Percentiles rank a stretch among this genome's conserved stretches.
phyloP scores from a whole-genome alignment of 2,113 vertebrate genomes.

The Myxocyprinus asiaticus region DNA sequence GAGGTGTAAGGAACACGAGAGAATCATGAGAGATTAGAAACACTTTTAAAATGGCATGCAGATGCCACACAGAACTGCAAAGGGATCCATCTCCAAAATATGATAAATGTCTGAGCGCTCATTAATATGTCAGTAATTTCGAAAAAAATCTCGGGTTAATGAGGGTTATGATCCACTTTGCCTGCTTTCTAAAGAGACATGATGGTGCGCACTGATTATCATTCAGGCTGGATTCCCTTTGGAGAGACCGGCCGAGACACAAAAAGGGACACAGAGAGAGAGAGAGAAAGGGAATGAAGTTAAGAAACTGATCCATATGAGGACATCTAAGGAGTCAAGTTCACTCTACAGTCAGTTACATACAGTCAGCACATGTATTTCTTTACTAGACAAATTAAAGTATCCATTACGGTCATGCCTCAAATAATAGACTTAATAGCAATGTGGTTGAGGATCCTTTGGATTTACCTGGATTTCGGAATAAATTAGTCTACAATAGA shows the following conservation, averaged over 20 bases:
- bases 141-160: constrained; percentile 36
- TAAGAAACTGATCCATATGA: constrained; percentile 41
- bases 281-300: constrained; percentile 53
- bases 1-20: not conserved
- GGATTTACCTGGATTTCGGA: too few relatives aligned
- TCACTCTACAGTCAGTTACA: constrained; percentile 3
- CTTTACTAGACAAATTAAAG: too few relatives aligned
- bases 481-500: too few relatives aligned
- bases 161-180: constrained; percentile 51
- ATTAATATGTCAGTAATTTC: constrained; percentile 41
- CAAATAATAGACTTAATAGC: too few relatives aligned
- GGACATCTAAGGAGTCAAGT: constrained; percentile 21
- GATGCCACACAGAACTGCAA: constrained; percentile 34
- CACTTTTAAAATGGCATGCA: constrained; percentile 42
- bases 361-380: not conserved
- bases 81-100: not conserved
- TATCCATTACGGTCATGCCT: too few relatives aligned
- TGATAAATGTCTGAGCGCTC: not conserved
- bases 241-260: constrained; percentile 57
- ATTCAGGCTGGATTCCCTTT: constrained; percentile 82
- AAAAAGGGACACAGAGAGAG: constrained; percentile 42
- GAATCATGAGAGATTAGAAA: constrained; percentile 23
- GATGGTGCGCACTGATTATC: constrained; percentile 74
- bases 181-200: constrained; percentile 61
- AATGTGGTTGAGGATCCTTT: too few relatives aligned